Evolutionary conservation across 2,888 invertebrate genomes (phyloP), one percentile per base, ranked within the genome.

Genomic region (Autographa pulchrina): DNA sequence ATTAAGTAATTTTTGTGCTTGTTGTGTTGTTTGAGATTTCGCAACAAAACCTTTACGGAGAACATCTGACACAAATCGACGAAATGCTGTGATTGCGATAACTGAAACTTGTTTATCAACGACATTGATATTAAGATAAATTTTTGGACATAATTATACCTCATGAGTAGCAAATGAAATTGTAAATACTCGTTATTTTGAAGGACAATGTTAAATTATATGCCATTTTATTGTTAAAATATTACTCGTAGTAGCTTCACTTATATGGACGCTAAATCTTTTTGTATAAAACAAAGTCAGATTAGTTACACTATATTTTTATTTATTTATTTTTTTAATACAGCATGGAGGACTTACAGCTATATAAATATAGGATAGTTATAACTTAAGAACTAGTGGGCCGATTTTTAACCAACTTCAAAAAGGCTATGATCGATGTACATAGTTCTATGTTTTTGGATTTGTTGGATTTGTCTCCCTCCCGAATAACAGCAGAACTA

Each of bases 11-110:
- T 20, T 56, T 25, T 25, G 18, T 20, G 54, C 54, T 54, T 18
- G 20, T 25, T 13, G 20, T 56, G 13, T 8, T 25, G 13, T 25
- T 25, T 20, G 20, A 56, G 20, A 25, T 56, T 56, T 61, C 61
- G 38, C 11, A 38, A 61, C 18, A 7, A 61, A 35, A n/a, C 11
- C 18, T 38, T 35, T 61, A 35, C 38, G 9, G 38, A 61, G 61
- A 61, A 61, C 38, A 61, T 61, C 61, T 61, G 61, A 18, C 61
- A 61, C 38, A 61, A 38, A 38, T 61, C 18, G 25, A 56, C 54
- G 8, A 18, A 61, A 35, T 38, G 61, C 61, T 61, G 38, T n/a
- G 18, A 38, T 61, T 38, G 61, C 61, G 32, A 18, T 61, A 13
- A 61, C 16, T 18, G n/a, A 59, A 59, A n/a, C 31, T 31, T 32